Evolutionary conservation across 1,140 invertebrate species (phyloP), one percentile per base, ranked within the genome.

Genomic region (Tetramorium simillimum): DNA sequence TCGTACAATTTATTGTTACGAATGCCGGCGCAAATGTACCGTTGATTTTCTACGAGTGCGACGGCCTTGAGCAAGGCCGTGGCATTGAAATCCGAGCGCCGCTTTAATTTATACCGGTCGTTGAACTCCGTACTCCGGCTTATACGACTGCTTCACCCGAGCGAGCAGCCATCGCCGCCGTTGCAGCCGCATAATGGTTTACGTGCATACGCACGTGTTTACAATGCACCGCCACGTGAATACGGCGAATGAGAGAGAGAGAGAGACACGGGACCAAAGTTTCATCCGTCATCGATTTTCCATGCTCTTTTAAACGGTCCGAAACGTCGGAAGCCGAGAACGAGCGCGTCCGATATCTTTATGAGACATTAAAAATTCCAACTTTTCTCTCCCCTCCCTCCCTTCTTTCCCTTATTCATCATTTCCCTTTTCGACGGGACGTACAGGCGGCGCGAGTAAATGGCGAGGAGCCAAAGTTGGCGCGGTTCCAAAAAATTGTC

Each of bases 21-120:
- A 90, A 90, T 70, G 51, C 43, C 70, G 78, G 16, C 46, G 67
- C 77, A 90, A 88, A 76, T 89, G 89, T 92, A 90, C 89, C 89
- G 91, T 90, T 91, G 88, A 91, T 91, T 91, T 92, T 90, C 91
- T 92, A 91, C 85, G 86, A 90, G 86, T 89, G 81, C 76, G 46
- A 65, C 60, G 91, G 91, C 91, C 91, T 92, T 92, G 91, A 89
- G 89, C 88, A 92, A 92, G 91, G 91, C 89, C 91, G 88, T 88
- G 86, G 89, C 89, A 92, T 91, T 92, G 89, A 92, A 92, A 92
- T 92, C 88, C 89, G 89, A 89, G 86, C 91, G 87, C 72, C 87
- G 90, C 91, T 92, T 92, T 92, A 92, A 92, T 92, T 92, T 92
- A 92, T 92, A 92, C 91, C 88, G 90, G 90, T 89, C 90, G 91